These are phyloP conservation scores for Zoanthus sociatus DNA, from an alignment of 92 coral and sea anemone species.

Conservation along the genomic window DNA sequence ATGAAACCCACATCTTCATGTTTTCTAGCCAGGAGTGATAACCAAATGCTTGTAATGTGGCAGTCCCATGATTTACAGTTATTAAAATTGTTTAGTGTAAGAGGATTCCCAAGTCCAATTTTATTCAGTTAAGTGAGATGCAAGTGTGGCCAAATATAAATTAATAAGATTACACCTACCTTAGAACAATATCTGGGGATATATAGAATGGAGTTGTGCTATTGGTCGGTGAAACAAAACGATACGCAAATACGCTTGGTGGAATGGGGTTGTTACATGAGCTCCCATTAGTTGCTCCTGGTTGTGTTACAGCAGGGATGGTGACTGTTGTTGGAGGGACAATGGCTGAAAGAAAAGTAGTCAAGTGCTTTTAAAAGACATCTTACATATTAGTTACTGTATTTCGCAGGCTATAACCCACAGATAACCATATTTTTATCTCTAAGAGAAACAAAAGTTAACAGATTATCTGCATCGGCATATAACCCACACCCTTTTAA, in stretches of 20 bases:
- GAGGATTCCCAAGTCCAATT: no score
- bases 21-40: no score
- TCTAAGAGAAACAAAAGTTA: no score
- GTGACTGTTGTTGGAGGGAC: constrained; percentile 69
- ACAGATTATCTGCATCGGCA: no score
- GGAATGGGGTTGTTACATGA: constrained; percentile 90
- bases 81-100: not conserved
- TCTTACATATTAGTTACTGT: no score
- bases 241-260: constrained; percentile 89
- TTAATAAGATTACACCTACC: constrained; percentile 59
- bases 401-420: no score
- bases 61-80: no score
- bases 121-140: no score
- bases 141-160: not conserved
- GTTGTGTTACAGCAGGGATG: constrained; percentile 60
- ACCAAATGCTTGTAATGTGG: no score
- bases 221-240: constrained; percentile 95
- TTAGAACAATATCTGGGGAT: constrained; percentile 96
- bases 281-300: constrained; percentile 66
- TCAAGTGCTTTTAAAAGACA: not conserved
- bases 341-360: constrained; percentile 53
- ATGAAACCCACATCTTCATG: no score
- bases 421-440: no score
- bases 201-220: constrained; percentile 95
- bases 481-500: not conserved